Base-by-base conservation (phyloP, 2,113 vertebrate species). In the Gobius niger region DNA sequence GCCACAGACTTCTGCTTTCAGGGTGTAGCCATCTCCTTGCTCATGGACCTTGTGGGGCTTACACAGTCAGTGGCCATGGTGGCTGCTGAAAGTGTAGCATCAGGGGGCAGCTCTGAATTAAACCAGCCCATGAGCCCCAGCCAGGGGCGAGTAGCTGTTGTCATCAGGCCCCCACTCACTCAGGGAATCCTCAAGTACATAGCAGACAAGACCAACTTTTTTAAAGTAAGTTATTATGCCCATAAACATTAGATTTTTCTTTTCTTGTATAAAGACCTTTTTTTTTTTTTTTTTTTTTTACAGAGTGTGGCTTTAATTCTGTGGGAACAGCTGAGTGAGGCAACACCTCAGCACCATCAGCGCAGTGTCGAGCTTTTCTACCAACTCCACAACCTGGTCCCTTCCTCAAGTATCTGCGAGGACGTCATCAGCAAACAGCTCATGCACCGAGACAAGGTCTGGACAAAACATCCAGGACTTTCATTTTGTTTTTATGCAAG, bases 351-450 rank as follows among this genome's bases (percentile, higher is more conserved):
- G 82, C 94, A 99, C 82, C 97, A 99, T 85, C 96, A 98, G 83
- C 96, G 96, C 86, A 98, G 96, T 19, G 96, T 99, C 65, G 98
- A 99, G 80, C 94, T 99, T 16, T 99, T 99, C 88, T 98, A 99
- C 82, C 98, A 99, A 82, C 92, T 99, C 51, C 98, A 99, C 91
- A 99, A 98, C 87, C 92, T 98, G 2, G 97, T 97, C 81, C 97
- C 97, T 2, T 97, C 96, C 67, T 96, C 96, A 70, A 96, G 95
- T 84, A 98, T 96, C 87, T 99, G 98, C 81, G 98, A 99, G 86
- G 98, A 99, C 57, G 97, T 99, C 86, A 97, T 99, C 89, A 98
- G 96, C 84, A 96, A 98, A 83, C 96, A 99, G 69, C 92, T 99
- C 81, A 98, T 96, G 87, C 96, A 98, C 89, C 94, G 93, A 84